Evolutionary conservation across 2,888 invertebrate genomes (phyloP).

Genomic region (Pristionchus maxplancki): DNA sequence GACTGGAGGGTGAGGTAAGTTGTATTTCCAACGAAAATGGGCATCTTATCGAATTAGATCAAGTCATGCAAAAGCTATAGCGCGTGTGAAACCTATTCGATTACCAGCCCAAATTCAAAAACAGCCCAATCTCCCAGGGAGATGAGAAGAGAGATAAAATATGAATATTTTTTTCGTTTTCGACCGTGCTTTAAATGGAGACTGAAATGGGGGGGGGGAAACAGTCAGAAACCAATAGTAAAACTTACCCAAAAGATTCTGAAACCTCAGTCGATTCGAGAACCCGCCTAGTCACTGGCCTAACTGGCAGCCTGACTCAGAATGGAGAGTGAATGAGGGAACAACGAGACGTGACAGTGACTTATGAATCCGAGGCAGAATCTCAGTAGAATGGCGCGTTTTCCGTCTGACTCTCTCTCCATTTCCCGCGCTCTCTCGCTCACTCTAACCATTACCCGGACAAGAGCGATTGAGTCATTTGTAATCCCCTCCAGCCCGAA

Average conservation of each 20-base stretch:
- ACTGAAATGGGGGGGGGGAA: too few species aligned
- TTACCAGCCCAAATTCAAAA: background rate
- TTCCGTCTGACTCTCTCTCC: background rate
- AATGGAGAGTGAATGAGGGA: background rate
- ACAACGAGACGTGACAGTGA: conserved; percentile 31
- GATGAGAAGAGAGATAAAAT: too few species aligned
- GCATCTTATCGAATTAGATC: background rate
- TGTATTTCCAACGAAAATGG: background rate
- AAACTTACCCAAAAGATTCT: too few species aligned
- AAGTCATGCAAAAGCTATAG: background rate
- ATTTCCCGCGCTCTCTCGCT: background rate
- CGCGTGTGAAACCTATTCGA: background rate
- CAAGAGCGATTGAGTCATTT: conserved; percentile 33
- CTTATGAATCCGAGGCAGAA: background rate
- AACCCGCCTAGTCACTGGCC: too few species aligned
- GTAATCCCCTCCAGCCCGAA: conserved; percentile 26
- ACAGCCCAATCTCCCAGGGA: too few species aligned
- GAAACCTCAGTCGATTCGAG: too few species aligned
- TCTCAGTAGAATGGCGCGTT: too few species aligned
- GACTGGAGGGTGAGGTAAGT: background rate
- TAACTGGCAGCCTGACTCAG: background rate
- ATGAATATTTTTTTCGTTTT: too few species aligned
- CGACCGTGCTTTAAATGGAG: too few species aligned
- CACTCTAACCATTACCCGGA: background rate
- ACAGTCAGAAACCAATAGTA: too few species aligned